These are phyloP conservation scores for Phalloptychus januarius DNA, from an alignment of 2,797 vertebrate species.

Conservation along the genomic window DNA sequence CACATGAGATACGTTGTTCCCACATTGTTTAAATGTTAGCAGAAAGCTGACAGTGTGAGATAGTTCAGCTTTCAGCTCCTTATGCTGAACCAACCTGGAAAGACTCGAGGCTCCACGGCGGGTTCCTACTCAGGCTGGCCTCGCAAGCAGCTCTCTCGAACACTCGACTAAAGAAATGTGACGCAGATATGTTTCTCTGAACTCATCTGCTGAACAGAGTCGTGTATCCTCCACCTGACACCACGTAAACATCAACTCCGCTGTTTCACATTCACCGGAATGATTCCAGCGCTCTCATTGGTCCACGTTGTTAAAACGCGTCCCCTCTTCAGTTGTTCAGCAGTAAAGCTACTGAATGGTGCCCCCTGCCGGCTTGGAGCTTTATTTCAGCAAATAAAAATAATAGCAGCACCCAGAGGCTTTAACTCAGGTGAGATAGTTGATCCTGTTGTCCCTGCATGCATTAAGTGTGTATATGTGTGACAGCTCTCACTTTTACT, in stretches of 20 bases:
- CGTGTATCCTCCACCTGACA: neutral
- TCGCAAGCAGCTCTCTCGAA: neutral
- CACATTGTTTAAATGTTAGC: neutral
- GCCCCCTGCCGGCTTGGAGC: conserved; percentile 3
- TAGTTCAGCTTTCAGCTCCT: neutral
- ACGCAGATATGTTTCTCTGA: neutral
- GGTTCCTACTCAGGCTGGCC: neutral
- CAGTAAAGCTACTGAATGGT: fast-evolving
- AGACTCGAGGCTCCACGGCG: neutral
- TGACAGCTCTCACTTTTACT: too few relatives aligned
- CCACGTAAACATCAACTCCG: neutral
- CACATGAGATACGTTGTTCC: neutral
- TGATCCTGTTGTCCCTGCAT: too few relatives aligned
- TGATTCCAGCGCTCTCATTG: neutral
- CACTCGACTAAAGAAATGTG: neutral
- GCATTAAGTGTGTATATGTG: too few relatives aligned
- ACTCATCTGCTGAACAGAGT: neutral
- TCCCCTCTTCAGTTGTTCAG: neutral
- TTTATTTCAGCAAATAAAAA: neutral
- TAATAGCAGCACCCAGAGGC: too few relatives aligned
- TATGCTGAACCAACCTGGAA: neutral
- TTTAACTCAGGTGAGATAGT: too few relatives aligned
- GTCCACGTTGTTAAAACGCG: neutral
- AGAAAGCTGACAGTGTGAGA: neutral
- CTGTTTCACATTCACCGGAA: neutral